Evolutionary conservation across 64 coral and sea anemone genomes (phyloP).

Genomic region (Montipora efflorescens): DNA sequence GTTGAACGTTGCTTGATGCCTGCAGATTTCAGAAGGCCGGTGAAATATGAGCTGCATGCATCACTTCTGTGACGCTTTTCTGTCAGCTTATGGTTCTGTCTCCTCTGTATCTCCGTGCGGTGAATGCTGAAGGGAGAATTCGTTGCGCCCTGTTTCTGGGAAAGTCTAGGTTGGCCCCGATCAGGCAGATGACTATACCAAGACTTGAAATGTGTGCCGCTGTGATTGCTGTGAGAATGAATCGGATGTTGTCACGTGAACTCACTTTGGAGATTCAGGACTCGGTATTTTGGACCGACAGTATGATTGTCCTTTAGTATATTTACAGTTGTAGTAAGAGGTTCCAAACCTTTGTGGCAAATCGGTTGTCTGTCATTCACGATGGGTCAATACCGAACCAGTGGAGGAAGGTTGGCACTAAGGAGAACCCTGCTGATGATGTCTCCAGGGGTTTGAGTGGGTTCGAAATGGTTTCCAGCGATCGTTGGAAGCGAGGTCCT

Average conservation of each 20-base stretch:
- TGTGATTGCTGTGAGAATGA: conserved; percentile 16
- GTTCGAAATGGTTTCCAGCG: background rate
- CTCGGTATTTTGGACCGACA: conserved; percentile 20
- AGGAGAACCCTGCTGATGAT: conserved; percentile 27
- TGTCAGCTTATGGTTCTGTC: conserved; percentile 35
- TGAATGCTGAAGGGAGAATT: conserved; percentile 31
- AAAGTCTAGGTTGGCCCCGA: too few relatives aligned
- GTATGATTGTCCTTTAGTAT: conserved; percentile 36
- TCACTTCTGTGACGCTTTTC: background rate
- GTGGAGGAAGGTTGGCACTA: conserved; percentile 17
- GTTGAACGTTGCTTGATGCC: background rate
- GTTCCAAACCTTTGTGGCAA: conserved; percentile 9
- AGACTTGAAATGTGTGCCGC: too few relatives aligned
- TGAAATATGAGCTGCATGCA: too few relatives aligned
- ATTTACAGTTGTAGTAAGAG: conserved; percentile 34
- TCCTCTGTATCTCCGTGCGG: conserved; percentile 4
- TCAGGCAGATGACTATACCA: too few relatives aligned
- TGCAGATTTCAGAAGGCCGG: too few relatives aligned
- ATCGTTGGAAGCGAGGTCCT: conserved; percentile 30
- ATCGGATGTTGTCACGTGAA: background rate
- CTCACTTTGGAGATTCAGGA: background rate
- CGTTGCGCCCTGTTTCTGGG: background rate
- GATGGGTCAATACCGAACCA: background rate
- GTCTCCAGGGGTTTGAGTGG: conserved; percentile 11
- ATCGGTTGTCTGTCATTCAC: background rate